Evolutionary conservation across 2,888 invertebrate species (phyloP), one percentile per base, ranked within the genome.

Genomic region (Phanerotoma sp.): DNA sequence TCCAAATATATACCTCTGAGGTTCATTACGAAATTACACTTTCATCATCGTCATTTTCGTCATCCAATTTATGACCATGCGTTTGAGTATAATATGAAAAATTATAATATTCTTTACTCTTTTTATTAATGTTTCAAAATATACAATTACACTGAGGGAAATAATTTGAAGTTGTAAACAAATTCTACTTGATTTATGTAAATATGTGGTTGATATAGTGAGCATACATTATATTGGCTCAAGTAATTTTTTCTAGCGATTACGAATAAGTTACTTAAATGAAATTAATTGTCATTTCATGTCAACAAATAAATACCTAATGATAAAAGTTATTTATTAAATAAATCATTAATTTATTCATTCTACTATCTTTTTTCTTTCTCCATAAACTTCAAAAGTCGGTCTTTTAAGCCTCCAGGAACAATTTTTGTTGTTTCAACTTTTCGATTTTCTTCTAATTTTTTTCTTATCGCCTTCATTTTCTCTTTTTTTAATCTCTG

Each of bases 401-500:
- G 82, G 5, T 85, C 83, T 69, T 87, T 87, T 38, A 87, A 75
- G 32, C 87, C 86, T 38, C 84, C 84, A 67, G 86, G 84, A 64
- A 83, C 81, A 70, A 84, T 83, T 51, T 73, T 73, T 4, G 61
- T 55, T 25, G 64, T 69, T 13, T 65, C 66, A 1, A 71, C 63
- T 11, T 69, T 64, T 9, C 61, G 58, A 44, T 62, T 64, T 21
- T 46, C 57, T n/a, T 67, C 66, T n/a, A 61, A 62, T 51, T 69
- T 71, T 37, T 68, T 69, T 0, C 65, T 62, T 28, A 66, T 54
- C 54, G 68, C 65, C 22, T 72, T 67, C 32, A 69, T 62, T 25
- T 63, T 57, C 79, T 91, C 90, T 78, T 93, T 92, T 59, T 89
- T 84, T 42, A 93, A 83, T 64, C 85, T 82, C 65, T 91, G 88